A percentile compares a stretch with the other conserved stretches of the same genome.
Evolutionary conservation across 2,113 vertebrate genomes (phyloP).

Genomic region (human): DNA sequence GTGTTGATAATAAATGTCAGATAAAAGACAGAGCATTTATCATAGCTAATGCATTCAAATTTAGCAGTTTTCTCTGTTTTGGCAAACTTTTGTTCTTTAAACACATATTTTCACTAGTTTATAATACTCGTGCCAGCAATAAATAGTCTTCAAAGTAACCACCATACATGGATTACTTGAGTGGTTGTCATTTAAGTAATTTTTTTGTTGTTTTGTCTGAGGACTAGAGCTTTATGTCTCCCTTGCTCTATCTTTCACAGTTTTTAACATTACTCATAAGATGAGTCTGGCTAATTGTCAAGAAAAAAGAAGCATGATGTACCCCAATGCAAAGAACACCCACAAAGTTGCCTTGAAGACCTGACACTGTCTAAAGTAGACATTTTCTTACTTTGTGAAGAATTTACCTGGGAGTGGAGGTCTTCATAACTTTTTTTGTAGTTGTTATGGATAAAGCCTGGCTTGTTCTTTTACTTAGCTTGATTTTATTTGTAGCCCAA

Average conservation of each 20-base stretch:
- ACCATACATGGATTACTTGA: background rate
- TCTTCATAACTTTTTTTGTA: background rate
- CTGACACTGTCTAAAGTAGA: background rate
- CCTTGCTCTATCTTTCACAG: background rate
- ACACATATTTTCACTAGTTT: background rate
- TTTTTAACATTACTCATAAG: background rate
- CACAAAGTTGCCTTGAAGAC: background rate
- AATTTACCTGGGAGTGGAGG: background rate
- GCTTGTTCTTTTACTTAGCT: background rate
- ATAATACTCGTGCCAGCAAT: background rate
- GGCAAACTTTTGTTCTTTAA: background rate
- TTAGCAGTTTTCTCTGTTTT: background rate
- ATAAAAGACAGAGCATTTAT: background rate
- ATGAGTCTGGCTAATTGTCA: background rate
- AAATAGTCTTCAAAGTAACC: background rate
- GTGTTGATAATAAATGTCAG: background rate
- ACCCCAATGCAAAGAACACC: background rate
- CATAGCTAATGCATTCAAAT: background rate
- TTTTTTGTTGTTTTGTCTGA: background rate
- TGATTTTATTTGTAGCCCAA: background rate
- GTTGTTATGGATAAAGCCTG: background rate
- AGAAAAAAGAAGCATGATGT: background rate
- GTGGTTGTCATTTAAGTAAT: background rate
- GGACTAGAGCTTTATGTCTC: background rate
- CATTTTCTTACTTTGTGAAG: background rate